Conservation (phyloP, 2,797 vertebrate species). For the Lerista edwardsae region DNA sequence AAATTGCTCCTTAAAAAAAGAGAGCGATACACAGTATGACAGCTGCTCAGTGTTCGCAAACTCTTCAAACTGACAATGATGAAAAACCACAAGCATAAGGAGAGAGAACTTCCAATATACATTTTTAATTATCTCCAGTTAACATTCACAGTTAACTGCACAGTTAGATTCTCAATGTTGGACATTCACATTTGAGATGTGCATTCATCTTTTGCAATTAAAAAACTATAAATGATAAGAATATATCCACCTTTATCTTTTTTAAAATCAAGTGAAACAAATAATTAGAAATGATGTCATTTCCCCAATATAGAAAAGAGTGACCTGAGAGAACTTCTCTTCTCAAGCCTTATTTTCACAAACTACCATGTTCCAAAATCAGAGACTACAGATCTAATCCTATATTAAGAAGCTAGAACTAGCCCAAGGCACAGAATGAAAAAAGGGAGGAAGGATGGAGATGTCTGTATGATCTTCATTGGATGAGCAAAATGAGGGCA, state of each 20-base stretch:
- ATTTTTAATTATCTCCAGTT: not conserved
- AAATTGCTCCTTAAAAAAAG: conserved; percentile 89
- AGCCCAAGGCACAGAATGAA: not conserved
- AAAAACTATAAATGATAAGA: not conserved
- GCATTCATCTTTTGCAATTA: not conserved
- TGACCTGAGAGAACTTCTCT: not conserved
- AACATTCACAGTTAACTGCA: conserved; percentile 2
- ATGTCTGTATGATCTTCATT: too few relatives aligned
- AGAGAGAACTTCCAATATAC: not conserved
- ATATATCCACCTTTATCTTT: too few relatives aligned
- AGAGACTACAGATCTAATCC: too few relatives aligned
- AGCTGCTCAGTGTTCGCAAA: conserved; percentile 9
- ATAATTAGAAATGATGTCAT: not conserved
- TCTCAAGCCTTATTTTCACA: not conserved
- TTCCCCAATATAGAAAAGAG: too few relatives aligned
- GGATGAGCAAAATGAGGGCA: not conserved
- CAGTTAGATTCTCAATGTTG: conserved; percentile 1
- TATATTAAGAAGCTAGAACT: not conserved
- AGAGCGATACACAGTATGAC: not conserved
- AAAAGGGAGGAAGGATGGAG: not conserved
- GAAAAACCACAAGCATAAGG: conserved; percentile 15
- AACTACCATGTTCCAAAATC: not conserved
- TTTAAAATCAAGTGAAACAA: too few relatives aligned
- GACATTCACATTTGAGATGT: conserved; percentile 6
- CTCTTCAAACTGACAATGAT: not conserved